Base-by-base conservation (phyloP, 2,797 vertebrate species). In the Perodicticus potto region DNA sequence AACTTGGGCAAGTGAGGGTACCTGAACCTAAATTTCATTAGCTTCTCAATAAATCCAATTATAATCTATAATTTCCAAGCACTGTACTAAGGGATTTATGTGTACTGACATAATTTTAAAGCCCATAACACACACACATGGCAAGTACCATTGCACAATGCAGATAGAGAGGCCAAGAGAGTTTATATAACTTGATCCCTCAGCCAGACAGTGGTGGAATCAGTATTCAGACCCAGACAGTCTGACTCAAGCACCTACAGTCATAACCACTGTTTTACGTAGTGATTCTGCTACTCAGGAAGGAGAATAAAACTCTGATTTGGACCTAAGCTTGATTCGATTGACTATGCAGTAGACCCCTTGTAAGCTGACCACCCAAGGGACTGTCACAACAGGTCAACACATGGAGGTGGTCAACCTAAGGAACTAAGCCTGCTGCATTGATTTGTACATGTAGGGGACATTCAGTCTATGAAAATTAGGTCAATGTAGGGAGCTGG, bases 21-120 rank as follows among this genome's bases (percentile, higher is more conserved):
- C 43, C 65, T 70, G 32, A 96, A 77, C 53, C 49, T 34, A 55
- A 43, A 78, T 86, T 53, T 89, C 49, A 83, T 59, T 83, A 59
- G 70, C 63, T 83, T 93, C 74, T 22, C 37, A 61, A 59, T 95
- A 91, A 78, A 78, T 72, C 49, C 67, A 92, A 19, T 49, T 61
- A 53, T 43, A 59, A 88, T 81, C 67, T 86, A 67, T 92, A 86
- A 89, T 67, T 72, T 72, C 63, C 82, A 91, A 55, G 67, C 59
- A 43, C 19, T 61, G 2, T 82, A 55, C 22, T 53, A 76, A 55
- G 37, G 61, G 84, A 89, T 77, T 77, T 96, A 78, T 43, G 57
- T 91, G 37, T 91, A 84, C 37, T 77, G 63, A 86, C 1, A 22
- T 63, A 78, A 92, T 73, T 76, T 76, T 89, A 93, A 85, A 89